phyloP scores from a whole-genome alignment of 2,797 vertebrate species.

The Phrynocephalus forsythii region DNA sequence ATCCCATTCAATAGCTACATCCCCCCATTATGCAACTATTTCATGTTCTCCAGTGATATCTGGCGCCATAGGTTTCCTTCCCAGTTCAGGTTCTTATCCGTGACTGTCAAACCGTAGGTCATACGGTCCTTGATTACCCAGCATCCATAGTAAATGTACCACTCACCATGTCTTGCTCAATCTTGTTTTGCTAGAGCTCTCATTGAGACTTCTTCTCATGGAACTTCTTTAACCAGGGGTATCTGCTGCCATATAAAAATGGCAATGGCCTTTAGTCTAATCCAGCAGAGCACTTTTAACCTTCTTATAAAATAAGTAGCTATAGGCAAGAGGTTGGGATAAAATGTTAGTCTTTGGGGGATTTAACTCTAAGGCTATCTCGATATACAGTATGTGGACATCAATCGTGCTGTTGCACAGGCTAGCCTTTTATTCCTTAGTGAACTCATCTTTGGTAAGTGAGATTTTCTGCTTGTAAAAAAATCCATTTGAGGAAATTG shows the following conservation, averaged over 20 bases:
- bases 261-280: neutral
- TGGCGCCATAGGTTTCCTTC: neutral
- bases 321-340: neutral
- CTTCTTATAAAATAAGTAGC: neutral
- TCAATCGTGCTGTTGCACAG: neutral
- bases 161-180: neutral
- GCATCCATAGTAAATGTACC: neutral
- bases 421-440: slow-evolving; percentile 41
- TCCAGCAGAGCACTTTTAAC: neutral
- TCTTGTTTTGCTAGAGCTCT: neutral
- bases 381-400: neutral
- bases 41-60: no score
- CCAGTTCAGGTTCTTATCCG: neutral
- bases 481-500: accelerated
- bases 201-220: neutral
- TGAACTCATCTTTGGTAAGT: slow-evolving; percentile 36
- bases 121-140: neutral
- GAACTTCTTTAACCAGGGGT: neutral
- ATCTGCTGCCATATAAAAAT: neutral
- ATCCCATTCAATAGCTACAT: neutral
- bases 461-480: slow-evolving; percentile 9
- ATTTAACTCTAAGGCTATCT: neutral
- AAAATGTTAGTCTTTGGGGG: neutral
- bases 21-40: neutral
- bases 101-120: neutral